These are phyloP conservation scores for Mus spretus DNA, from an alignment of 2,797 vertebrate genomes.

Conservation along the genomic window DNA sequence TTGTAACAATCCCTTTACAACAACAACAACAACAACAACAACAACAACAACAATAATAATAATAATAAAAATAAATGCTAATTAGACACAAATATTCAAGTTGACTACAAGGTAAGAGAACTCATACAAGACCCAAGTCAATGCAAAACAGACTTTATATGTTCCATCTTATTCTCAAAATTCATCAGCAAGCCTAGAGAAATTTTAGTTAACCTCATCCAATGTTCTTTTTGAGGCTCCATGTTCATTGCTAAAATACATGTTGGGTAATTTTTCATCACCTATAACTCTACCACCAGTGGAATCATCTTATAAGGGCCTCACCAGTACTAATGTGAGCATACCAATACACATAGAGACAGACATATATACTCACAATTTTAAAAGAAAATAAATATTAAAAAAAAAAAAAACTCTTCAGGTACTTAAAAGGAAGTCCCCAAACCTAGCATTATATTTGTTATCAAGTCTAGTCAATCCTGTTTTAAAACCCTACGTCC, in stretches of 20 bases:
- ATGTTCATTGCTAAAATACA: neutral
- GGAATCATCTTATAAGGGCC: neutral
- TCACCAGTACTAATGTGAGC: neutral
- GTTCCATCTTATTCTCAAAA: neutral
- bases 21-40: too few species aligned
- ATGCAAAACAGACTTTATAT: conserved; percentile 6
- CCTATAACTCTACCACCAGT: too few species aligned
- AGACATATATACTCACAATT: neutral
- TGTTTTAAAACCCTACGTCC: neutral
- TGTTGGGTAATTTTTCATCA: too few species aligned
- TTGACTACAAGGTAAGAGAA: neutral
- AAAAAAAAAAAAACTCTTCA: neutral
- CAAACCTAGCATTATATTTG: neutral
- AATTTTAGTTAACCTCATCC: neutral
- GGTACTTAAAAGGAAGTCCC: neutral
- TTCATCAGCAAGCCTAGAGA: neutral
- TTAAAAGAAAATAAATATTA: neutral
- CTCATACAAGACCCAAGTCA: neutral
- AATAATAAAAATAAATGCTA: conserved; percentile 12
- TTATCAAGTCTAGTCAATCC: neutral
- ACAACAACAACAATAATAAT: conserved; percentile 39
- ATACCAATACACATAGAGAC: neutral
- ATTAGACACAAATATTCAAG: neutral
- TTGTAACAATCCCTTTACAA: neutral
- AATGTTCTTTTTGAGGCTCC: neutral